Base-by-base conservation (phyloP, 2,113 vertebrate genomes). In the Silurus meridionalis region DNA sequence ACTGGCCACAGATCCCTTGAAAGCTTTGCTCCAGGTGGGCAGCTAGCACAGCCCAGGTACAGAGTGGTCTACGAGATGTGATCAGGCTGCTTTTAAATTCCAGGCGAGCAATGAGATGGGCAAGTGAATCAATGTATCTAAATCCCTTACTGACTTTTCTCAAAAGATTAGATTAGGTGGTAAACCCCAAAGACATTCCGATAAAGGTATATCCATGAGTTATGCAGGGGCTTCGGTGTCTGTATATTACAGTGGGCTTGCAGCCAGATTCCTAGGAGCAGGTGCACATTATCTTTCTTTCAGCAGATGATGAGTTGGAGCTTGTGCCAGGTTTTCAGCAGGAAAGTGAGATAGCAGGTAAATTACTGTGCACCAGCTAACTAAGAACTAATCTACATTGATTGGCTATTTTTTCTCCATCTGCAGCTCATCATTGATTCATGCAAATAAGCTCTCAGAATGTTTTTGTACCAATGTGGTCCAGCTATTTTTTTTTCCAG, bases 61-160 rank as follows among this genome's bases (percentile, higher is more conserved):
- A 82, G 67, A 48, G 6, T 28, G 77, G 85, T 58, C 46, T 71
- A 50, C 25, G 61, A 52, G 57, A 21, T 69, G 79, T 61, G n/a
- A 83, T 67, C 72, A 71, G 19, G 23, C 28, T 48, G 15, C 55
- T 66, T 15, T 83, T 53, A 55, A 69, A 57, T 82, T 82, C 82
- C 52, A 28, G 25, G 53, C 63, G 82, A 57, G 77, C 11, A 75
- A 88, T 17, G 37, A 46, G 57, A 84, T 17, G 23, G 10, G 37
- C 25, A n/a, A 21, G 17, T 60, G 37, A 82, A 83, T 85, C 71
- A 77, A 58, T 85, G 83, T 57, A 57, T 82, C 60, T 50, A 64
- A 46, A 37, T 60, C 61, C 28, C 57, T 37, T 13, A 9, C 14
- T 55, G 14, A 23, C 48, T 10, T 13, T 17, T 46, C 37, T 48